phyloP scores from a whole-genome alignment of 2,888 invertebrate genomes.

The Ceramica pisi region DNA sequence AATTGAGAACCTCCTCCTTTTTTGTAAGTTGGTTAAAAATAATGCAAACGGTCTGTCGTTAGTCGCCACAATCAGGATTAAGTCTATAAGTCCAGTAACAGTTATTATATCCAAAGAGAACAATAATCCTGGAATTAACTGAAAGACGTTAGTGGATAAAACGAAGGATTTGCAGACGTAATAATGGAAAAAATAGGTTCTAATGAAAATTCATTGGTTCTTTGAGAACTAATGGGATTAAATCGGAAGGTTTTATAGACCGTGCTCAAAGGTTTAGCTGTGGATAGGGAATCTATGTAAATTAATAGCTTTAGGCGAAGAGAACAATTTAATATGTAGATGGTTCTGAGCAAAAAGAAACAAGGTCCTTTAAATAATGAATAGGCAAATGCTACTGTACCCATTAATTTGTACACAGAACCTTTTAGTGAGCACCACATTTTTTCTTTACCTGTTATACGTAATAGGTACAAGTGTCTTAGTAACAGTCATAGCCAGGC shows the following conservation, averaged over 20 bases:
- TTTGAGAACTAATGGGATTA: constrained; percentile 52
- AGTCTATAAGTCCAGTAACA: constrained; percentile 28
- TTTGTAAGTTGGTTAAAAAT: too few relatives aligned
- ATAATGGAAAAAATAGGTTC: constrained; percentile 63
- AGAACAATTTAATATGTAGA: not conserved
- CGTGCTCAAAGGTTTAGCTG: constrained; percentile 21
- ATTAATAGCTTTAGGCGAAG: constrained; percentile 11
- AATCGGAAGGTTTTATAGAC: constrained; percentile 35
- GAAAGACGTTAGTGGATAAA: constrained; percentile 56
- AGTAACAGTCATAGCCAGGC: too few relatives aligned
- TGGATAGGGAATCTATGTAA: constrained; percentile 1
- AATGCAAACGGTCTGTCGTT: not conserved
- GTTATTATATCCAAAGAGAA: constrained; percentile 49
- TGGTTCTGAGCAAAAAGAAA: not conserved
- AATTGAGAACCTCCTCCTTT: too few relatives aligned
- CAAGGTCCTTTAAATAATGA: not conserved
- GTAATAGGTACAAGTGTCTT: too few relatives aligned
- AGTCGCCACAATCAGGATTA: constrained; percentile 6
- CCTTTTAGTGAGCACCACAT: not conserved
- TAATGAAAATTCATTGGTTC: constrained; percentile 64
- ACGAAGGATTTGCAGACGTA: constrained; percentile 41
- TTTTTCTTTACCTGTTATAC: not conserved
- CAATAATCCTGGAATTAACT: constrained; percentile 58
- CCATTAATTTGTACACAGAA: constrained; percentile 1
- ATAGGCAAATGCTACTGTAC: not conserved